Evolutionary conservation across 2,797 vertebrate genomes (phyloP), one percentile per base, ranked within the genome.

Genomic region (Botia kubotai): DNA sequence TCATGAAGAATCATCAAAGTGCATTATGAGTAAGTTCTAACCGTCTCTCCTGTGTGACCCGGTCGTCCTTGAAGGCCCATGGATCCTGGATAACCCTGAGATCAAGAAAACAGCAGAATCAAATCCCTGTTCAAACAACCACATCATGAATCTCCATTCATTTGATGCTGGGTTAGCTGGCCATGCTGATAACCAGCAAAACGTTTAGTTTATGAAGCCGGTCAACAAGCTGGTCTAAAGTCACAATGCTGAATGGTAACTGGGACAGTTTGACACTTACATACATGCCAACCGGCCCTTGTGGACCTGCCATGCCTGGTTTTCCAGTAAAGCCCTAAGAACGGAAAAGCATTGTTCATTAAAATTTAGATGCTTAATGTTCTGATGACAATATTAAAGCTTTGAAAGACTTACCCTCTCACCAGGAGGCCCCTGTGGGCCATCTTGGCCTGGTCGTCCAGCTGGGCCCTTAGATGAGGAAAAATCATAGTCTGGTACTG

Each of bases 201-300:
- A 17, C 5, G n/a, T 55, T 17, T 52, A 14, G 16, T 52, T 16
- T 14, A 16, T 46, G 16, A 17, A 14, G 2, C 14, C 17, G 14
- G 50, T 52, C 5, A 5, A 52, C 50, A 1, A 52, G 50, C 50
- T 53, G 17, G 17, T 16, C 16, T 17, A 53, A 53, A 53, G 52
- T 53, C 52, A 53, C 6, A 17, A 16, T 53, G 50, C 17, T 53
- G 16, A 53, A 39, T 43, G 16, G 26, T 23, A 53, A 17, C 26
- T 33, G 11, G 65, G 62, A 75, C 60, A 43, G 6, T 12, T 62
- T 58, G 16, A 66, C 88, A 95, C 95, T 96, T 90, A 96, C 95
- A 84, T 93, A 92, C 88, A 92, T 90, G 86, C 95, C 95, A 23
- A 96, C 94, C 39, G 90, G 87, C 73, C 95, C 95, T 72, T 96